Evolutionary conservation across 2,888 invertebrate species (phyloP).

Genomic region (Pristionchus entomophagus): DNA sequence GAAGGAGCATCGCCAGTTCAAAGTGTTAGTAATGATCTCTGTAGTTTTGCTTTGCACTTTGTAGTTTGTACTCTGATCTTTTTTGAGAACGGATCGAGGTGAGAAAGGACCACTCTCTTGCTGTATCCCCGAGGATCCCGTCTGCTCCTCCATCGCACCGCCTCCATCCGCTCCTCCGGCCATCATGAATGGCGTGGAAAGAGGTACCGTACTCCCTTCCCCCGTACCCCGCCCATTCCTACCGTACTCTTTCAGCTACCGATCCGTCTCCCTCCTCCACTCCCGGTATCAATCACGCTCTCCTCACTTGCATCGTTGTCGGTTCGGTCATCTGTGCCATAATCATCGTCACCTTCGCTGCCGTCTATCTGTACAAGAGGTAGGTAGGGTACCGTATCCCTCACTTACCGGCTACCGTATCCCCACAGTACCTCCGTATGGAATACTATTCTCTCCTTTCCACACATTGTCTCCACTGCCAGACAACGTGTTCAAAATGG

Average conservation of each 20-base stretch:
- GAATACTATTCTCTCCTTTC: too few relatives aligned
- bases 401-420: not conserved
- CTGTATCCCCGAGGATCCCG: not conserved
- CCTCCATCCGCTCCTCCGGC: not conserved
- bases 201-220: not conserved
- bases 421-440: too few relatives aligned
- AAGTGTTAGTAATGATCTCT: too few relatives aligned
- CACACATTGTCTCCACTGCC: too few relatives aligned
- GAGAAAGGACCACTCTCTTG: too few relatives aligned
- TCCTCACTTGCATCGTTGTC: not conserved
- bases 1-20: not conserved
- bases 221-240: too few relatives aligned
- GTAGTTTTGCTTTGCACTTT: too few relatives aligned
- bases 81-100: too few relatives aligned
- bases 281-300: not conserved
- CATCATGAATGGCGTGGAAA: too few relatives aligned
- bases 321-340: not conserved
- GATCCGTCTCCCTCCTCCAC: too few relatives aligned
- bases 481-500: too few relatives aligned
- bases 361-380: conserved; percentile 1
- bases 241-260: not conserved
- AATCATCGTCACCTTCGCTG: not conserved
- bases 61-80: not conserved
- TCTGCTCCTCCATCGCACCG: not conserved
- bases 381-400: not conserved